A percentile compares a stretch with the other conserved stretches of the same genome.
Evolutionary conservation across 1,140 invertebrate species (phyloP).

Genomic region (Brachionus rotundiformis): DNA sequence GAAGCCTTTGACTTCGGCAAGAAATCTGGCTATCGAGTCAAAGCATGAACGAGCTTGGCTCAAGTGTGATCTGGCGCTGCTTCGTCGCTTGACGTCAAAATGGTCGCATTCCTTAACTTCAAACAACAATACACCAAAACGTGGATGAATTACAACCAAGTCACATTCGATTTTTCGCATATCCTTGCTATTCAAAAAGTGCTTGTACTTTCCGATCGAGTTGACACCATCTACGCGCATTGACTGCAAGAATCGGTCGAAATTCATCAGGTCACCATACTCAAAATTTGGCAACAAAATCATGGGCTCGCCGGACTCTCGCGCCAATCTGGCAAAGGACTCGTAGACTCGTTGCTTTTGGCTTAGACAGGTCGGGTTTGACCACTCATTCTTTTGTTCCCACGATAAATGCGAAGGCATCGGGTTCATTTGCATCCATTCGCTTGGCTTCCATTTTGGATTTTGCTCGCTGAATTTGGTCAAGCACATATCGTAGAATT

Average conservation of each 20-base stretch:
- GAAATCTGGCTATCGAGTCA: constrained; percentile 23
- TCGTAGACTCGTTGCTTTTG: constrained; percentile 42
- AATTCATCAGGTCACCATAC: constrained; percentile 38
- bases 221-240: constrained; percentile 40
- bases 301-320: constrained; percentile 49
- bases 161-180: constrained; percentile 36
- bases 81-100: constrained; percentile 29
- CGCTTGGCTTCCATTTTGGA: constrained; percentile 8
- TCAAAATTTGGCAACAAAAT: constrained; percentile 48
- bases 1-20: constrained; percentile 39
- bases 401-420: constrained; percentile 19
- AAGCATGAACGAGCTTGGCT: constrained; percentile 32
- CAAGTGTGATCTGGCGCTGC: not conserved
- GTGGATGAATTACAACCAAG: constrained; percentile 50
- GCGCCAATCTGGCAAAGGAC: constrained; percentile 19
- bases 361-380: constrained; percentile 30
- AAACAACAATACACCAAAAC: constrained; percentile 32
- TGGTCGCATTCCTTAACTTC: constrained; percentile 41
- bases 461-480: constrained; percentile 29
- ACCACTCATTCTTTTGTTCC: constrained; percentile 50
- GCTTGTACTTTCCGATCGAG: constrained; percentile 48
- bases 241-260: constrained; percentile 39
- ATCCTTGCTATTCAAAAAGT: constrained; percentile 40
- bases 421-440: constrained; percentile 50
- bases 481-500: constrained; percentile 42